Base-by-base conservation (phyloP, 2,113 vertebrate species). In the Sinocyclocheilus anophthalmus region DNA sequence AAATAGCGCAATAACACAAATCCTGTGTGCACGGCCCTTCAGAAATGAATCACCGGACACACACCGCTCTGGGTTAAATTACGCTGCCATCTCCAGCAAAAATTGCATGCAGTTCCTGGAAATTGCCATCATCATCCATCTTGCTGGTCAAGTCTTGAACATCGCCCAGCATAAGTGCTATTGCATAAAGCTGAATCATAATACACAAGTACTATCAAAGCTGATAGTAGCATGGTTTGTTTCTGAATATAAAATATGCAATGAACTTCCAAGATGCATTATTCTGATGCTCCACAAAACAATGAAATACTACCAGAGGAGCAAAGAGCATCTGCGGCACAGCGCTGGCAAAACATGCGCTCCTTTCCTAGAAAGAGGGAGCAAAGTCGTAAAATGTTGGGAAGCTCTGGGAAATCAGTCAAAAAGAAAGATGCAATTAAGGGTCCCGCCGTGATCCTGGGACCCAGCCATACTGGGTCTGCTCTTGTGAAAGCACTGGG, bases 331-430 rank as follows among this genome's bases (percentile, higher is more conserved):
- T 13, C 16, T 65, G 55, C 33, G 13, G 26, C 69, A 3, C 55
- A 48, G 55, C 18, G 81, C 72, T 87, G 79, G 59, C 61, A 77
- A n/a, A 85, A 45, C 57, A 72, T 82, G 61, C 14, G 76, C 61
- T 82, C 42, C 14, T 78, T 89, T 76, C 88, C 85, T 89, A 89
- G 88, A 89, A 89, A 87, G 85, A 82, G 78, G 69, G 67, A 72
- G 86, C 80, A 53, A 61, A 55, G 88, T 80, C 84, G 26, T 89
- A 85, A 89, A 89, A 69, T 33, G 33, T 33, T 76, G 76, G 82
- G 85, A 70, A 82, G 77, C 83, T 82, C 85, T 87, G 85, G 88
- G 85, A 89, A 89, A 84, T 72, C 70, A 82, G 70, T 85, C 85
- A 84, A 87, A 84, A 75, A 81, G 72, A 88, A 65, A 88, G 76